phyloP scores from a whole-genome alignment of 2,113 vertebrate species.

The Suricata suricatta region DNA sequence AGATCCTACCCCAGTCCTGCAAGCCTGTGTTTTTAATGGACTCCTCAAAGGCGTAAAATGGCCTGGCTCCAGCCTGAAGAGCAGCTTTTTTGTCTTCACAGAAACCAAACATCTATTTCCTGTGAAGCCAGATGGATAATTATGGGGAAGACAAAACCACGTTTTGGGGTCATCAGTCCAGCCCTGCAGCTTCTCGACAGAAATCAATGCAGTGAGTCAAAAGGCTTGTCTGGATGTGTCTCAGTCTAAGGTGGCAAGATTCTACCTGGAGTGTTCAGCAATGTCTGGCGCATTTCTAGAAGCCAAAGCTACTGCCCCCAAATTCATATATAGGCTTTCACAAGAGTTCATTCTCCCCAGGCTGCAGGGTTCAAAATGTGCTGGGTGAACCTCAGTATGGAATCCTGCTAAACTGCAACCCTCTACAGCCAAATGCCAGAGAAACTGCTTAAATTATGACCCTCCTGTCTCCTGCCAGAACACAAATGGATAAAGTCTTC shows the following conservation, averaged over 20 bases:
- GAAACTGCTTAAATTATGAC: neutral
- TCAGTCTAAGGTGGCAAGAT: neutral
- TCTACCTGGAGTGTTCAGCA: neutral
- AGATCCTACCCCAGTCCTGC: neutral
- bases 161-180: conserved; percentile 26
- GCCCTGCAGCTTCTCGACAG: conserved; percentile 15
- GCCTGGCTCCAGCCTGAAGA: conserved; percentile 8
- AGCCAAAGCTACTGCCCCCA: neutral
- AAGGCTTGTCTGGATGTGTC: neutral
- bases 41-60: neutral
- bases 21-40: neutral
- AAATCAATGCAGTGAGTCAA: neutral
- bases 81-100: conserved; percentile 32
- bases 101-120: conserved; percentile 54
- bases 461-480: neutral
- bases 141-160: conserved; percentile 48
- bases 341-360: neutral
- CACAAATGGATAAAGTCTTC: conserved; percentile 27
- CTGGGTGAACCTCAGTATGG: neutral
- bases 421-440: neutral
- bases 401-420: conserved; percentile 23
- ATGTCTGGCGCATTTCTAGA: neutral
- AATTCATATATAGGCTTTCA: neutral
- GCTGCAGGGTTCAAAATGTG: neutral
- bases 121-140: conserved; percentile 55